Evolutionary conservation across 2,888 invertebrate genomes (phyloP).

Genomic region (Rhorus exstirpatorius): DNA sequence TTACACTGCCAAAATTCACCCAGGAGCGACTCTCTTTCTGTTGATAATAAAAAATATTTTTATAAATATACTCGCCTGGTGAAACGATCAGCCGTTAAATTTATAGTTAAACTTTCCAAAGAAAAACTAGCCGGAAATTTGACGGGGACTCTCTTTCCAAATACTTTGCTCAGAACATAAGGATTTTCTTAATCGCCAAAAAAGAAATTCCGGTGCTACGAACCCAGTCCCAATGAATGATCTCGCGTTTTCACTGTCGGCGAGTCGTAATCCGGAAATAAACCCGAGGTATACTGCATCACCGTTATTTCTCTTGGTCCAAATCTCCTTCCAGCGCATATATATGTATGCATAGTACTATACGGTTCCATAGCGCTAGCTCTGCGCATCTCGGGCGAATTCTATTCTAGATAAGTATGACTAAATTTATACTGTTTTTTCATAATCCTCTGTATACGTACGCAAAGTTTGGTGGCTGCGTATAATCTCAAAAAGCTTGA

Average conservation of each 20-base stretch:
- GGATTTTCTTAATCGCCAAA: too few species aligned
- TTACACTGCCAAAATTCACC: too few species aligned
- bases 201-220: conserved; percentile 10
- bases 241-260: too few species aligned
- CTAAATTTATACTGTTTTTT: conserved; percentile 54
- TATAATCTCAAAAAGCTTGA: conserved; percentile 69
- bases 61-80: too few species aligned
- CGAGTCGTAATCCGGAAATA: too few species aligned
- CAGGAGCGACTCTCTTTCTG: too few species aligned
- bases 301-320: too few species aligned
- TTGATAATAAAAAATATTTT: too few species aligned
- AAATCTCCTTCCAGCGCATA: conserved; percentile 36
- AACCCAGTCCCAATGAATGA: too few species aligned
- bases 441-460: conserved; percentile 6
- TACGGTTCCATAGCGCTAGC: conserved; percentile 52
- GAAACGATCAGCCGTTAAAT: too few species aligned
- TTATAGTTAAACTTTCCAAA: too few species aligned
- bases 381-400: conserved; percentile 61
- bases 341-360: neutral
- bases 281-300: conserved; percentile 4
- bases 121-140: conserved; percentile 13
- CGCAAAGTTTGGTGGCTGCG: conserved; percentile 15
- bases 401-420: conserved; percentile 72
- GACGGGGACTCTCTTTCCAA: neutral
- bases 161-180: conserved; percentile 7